Percentiles rank a stretch among this genome's conserved stretches.
phyloP scores from a whole-genome alignment of 1,140 invertebrate genomes.

The Antheraea pernyi region DNA sequence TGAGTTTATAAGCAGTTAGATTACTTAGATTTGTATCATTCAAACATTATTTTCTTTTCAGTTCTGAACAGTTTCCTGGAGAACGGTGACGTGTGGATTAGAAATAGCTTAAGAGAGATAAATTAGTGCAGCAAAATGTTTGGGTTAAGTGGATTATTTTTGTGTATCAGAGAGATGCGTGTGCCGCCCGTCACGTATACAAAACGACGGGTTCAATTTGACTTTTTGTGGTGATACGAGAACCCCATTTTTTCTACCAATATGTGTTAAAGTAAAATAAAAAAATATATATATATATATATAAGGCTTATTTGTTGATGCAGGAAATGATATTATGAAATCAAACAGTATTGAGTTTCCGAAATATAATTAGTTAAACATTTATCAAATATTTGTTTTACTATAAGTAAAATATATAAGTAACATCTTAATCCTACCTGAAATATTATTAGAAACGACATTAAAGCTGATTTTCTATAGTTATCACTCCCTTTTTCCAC shows the following conservation, averaged over 20 bases:
- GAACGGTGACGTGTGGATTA: not conserved
- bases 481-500: too few relatives aligned
- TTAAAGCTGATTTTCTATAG: too few relatives aligned
- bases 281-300: too few relatives aligned
- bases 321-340: too few relatives aligned
- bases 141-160: constrained; percentile 1
- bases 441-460: too few relatives aligned
- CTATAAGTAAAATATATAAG: too few relatives aligned
- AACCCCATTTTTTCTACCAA: not conserved
- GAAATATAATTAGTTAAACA: too few relatives aligned
- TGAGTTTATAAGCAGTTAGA: not conserved
- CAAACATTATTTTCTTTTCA: not conserved
- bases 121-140: not conserved
- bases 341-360: too few relatives aligned
- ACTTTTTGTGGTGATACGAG: not conserved
- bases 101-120: constrained; percentile 3
- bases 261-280: too few relatives aligned
- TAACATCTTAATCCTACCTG: too few relatives aligned
- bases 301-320: too few relatives aligned
- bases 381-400: too few relatives aligned
- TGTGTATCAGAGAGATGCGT: not conserved
- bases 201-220: not conserved
- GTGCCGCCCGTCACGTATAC: constrained; percentile 2
- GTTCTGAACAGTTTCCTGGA: not conserved
- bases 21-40: not conserved